These are phyloP conservation scores for Apamea anceps DNA, from an alignment of 2,888 invertebrate species.

Conservation along the genomic window DNA sequence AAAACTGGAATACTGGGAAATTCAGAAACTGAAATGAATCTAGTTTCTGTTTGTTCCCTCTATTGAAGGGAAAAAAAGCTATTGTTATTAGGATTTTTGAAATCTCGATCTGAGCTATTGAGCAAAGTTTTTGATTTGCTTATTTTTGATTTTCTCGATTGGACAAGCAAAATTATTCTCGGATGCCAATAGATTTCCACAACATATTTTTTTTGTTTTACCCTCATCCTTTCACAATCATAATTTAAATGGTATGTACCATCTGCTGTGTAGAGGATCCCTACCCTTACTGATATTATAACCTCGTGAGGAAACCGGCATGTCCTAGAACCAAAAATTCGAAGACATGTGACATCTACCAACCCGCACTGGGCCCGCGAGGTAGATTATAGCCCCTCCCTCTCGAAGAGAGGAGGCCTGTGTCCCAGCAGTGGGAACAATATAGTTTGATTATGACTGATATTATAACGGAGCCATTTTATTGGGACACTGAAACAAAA, in stretches of 20 bases:
- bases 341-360: no score
- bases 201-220: neutral
- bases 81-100: conserved; percentile 34
- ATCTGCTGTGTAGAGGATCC: neutral
- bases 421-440: no score
- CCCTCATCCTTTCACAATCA: neutral
- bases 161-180: neutral
- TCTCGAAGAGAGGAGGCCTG: no score
- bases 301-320: no score
- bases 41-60: conserved; percentile 7
- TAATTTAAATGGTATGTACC: neutral
- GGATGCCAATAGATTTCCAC: no score
- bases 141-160: neutral
- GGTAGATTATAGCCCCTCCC: no score
- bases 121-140: conserved; percentile 10
- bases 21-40: conserved; percentile 32
- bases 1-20: conserved; percentile 26
- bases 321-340: no score
- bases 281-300: neutral
- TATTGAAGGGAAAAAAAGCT: conserved; percentile 1
- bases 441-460: no score
- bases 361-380: no score
- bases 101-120: neutral
- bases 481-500: neutral
- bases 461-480: neutral